Evolutionary conservation across 2,888 invertebrate genomes (phyloP), one percentile per base, ranked within the genome.

Genomic region (Aromia moschata): DNA sequence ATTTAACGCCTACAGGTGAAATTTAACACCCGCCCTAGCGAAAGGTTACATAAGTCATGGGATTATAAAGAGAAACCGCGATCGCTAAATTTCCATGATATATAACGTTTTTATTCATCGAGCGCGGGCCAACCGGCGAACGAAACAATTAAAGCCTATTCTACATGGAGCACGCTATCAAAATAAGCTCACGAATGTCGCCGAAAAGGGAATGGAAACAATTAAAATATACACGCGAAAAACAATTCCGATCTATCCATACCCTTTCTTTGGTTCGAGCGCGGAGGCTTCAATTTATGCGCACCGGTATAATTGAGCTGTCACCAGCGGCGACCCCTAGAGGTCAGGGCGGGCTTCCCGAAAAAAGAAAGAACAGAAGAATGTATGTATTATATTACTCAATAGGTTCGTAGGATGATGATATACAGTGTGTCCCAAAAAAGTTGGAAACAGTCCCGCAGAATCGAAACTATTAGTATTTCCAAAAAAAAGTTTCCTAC

Each of bases 201-300:
- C 58, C 46, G 60, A 65, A 65, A n/a, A 65, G 51, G 57, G 62
- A 62, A 60, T 56, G 56, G 56, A 65, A 65, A 65, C 65, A 65
- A 65, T 65, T 62, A 65, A 65, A 65, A 56, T 60, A 52, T 56
- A 62, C 52, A 65, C 60, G 55, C 37, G 55, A 57, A 59, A 58
- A 62, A 65, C 60, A 62, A 60, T 58, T 56, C 44, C 56, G 53
- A 51, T 61, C 55, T 57, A 57, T 55, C 60, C 56, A 54, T 56
- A 59, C 46, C 54, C 44, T 47, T 51, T 49, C 49, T 53, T 49
- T 52, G 33, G 59, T 56, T 43, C 20, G 20, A 38, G 30, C 41
- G 16, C n/a, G 30, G 12, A 45, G 5, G 7, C 45, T 46, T 31
- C 38, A 58, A 62, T 62, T 62, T 62, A 60, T 65, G 65, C 56